Conservation (phyloP, 2,797 vertebrate species). For the Thaleichthys pacificus region DNA sequence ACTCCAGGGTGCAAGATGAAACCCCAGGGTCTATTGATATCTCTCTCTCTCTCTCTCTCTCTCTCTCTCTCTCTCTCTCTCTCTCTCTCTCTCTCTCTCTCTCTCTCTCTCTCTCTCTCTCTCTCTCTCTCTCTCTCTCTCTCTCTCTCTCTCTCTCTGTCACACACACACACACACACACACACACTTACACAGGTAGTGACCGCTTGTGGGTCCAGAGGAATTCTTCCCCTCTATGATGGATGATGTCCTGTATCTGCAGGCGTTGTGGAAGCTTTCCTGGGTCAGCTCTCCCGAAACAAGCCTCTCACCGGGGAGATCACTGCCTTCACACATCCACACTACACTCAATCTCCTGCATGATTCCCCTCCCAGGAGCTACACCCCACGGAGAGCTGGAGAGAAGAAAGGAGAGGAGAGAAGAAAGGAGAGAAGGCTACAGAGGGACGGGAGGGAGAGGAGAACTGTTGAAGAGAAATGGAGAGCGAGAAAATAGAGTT, state of each 20-base stretch:
- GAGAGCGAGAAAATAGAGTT: not conserved
- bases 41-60: too few relatives aligned
- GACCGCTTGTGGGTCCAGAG: conserved; percentile 42
- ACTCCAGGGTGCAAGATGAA: too few relatives aligned
- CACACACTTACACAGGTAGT: conserved; percentile 25
- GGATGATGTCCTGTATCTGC: conserved; percentile 70
- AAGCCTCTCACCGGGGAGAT: conserved; percentile 66
- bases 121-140: too few relatives aligned
- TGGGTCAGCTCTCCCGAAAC: conserved; percentile 65
- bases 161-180: not conserved
- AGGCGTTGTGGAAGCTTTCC: conserved; percentile 67
- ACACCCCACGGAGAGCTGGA: conserved; percentile 23
- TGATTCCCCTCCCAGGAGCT: conserved; percentile 63
- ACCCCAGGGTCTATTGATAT: too few relatives aligned
- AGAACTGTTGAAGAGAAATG: not conserved
- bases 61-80: too few relatives aligned
- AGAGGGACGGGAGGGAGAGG: not conserved
- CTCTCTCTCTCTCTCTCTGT: too few relatives aligned
- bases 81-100: too few relatives aligned
- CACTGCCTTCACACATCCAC: conserved; percentile 65
- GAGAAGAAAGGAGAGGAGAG: not conserved
- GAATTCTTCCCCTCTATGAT: conserved; percentile 59
- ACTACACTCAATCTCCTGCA: conserved; percentile 70
- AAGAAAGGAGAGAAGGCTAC: not conserved
- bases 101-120: too few relatives aligned